Base-by-base conservation (phyloP, 2,888 invertebrate species). In the Diarsia dahlii region DNA sequence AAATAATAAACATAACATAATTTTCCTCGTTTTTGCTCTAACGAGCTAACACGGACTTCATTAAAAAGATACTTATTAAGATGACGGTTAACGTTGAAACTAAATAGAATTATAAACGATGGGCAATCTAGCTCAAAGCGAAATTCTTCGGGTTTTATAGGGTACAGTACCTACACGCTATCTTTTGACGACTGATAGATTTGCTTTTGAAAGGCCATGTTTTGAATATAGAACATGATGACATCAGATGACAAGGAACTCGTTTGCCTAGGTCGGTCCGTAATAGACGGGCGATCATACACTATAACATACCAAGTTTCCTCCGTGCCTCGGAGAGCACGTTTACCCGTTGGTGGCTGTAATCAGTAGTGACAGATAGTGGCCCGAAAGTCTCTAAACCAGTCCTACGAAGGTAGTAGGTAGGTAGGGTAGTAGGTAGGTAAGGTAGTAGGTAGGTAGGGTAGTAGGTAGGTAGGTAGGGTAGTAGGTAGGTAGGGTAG, bases 101-200 rank as follows among this genome's bases (percentile, higher is more conserved):
- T 71, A 52, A 64, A 66, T 65, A n/a, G 28, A 76, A 66, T 63
- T 60, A 13, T 66, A 71, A 86, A 80, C 69, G 67, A 84, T 78
- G 80, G 45, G n/a, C 50, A 72, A 68, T 60, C 78, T 70, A 0
- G 28, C 52, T 52, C 6, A 28, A 54, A 68, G 39, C 3, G 15
- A 39, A 39, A n/a, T 67, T 58, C 1, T 76, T 48, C 0, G 1
- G 28, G 34, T 18, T n/a, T 39, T n/a, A 52, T n/a, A 18, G 28
- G 20, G 5, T 13, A 67, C 4, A 48, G n/a, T 34, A 23, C n/a
- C n/a, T n/a, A n/a, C 23, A 18, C 20, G 28, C 20, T 52, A n/a
- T 34, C 45, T 46, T 2, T 8, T 20, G 15, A 20, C 20, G 2
- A 5, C 10, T 23, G 3, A 18, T 65, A 28, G 3, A 13, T 18